These are phyloP conservation scores for Odocoileus virginianus DNA, from an alignment of 2,113 vertebrate species.

Conservation along the genomic window DNA sequence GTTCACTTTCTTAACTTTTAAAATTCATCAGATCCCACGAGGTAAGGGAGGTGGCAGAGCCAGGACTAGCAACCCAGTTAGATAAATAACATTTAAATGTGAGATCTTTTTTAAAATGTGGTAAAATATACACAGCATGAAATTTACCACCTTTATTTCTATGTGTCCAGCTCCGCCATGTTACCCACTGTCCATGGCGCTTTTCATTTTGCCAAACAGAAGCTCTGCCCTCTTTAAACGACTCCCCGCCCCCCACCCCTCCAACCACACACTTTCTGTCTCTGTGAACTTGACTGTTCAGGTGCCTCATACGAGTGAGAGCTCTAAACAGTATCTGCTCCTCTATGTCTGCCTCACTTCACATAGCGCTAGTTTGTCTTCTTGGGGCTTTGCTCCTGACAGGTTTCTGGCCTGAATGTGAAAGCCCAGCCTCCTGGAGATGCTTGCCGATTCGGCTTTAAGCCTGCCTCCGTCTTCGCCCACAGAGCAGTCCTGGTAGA, in stretches of 20 bases:
- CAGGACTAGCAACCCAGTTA: neutral
- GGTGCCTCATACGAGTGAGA: neutral
- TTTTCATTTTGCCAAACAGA: neutral
- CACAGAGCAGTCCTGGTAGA: too few relatives aligned
- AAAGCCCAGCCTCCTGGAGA: neutral
- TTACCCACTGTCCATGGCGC: neutral
- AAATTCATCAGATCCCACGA: neutral
- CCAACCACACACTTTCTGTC: neutral
- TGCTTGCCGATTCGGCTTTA: neutral
- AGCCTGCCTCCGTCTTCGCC: neutral
- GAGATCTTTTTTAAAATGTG: neutral
- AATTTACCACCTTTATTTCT: neutral
- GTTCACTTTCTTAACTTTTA: neutral
- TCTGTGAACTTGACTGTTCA: neutral
- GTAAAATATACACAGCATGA: neutral
- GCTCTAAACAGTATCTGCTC: too few relatives aligned
- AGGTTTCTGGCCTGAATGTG: neutral
- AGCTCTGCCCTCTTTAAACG: neutral
- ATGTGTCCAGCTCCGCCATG: rapidly evolving
- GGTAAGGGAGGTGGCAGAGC: neutral
- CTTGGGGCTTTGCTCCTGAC: neutral
- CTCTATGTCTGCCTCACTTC: neutral
- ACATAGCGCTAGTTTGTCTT: neutral
- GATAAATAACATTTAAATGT: neutral
- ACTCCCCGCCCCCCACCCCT: rapidly evolving